Conservation (phyloP, 2,113 vertebrate species). For the Aix galericulata region DNA sequence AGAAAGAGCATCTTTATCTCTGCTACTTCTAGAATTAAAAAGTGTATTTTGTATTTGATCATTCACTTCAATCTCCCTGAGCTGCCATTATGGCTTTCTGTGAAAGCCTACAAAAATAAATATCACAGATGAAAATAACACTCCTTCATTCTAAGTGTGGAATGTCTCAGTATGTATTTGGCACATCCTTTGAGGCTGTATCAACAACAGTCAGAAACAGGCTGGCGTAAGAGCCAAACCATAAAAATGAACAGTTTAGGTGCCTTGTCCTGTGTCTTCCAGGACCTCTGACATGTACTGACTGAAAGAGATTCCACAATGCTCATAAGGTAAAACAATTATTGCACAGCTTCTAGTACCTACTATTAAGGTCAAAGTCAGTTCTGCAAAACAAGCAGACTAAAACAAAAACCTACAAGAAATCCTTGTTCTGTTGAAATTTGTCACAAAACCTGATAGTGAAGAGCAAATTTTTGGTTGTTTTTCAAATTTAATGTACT, state of each 20-base stretch:
- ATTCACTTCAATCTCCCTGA: not conserved
- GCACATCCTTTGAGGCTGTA: conserved; percentile 21
- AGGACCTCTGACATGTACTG: not conserved
- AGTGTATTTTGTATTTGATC: not conserved
- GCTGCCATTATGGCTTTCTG: conserved; percentile 13
- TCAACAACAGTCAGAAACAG: not conserved
- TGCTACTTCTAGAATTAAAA: not conserved
- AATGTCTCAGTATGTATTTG: conserved; percentile 22
- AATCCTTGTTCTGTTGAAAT: not conserved
- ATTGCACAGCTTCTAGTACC: too few relatives aligned
- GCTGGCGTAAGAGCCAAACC: not conserved
- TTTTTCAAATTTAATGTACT: not conserved
- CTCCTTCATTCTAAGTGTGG: not conserved
- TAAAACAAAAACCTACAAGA: too few relatives aligned
- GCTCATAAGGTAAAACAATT: not conserved
- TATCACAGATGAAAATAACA: conserved; percentile 41
- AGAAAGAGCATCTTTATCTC: conserved; percentile 2
- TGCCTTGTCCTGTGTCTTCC: not conserved
- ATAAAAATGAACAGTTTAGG: not conserved
- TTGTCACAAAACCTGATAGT: not conserved
- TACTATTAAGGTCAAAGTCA: not conserved
- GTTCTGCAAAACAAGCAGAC: not conserved
- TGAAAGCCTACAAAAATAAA: conserved; percentile 46
- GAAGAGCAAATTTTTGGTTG: not conserved
- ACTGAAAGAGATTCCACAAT: not conserved